Conservation (phyloP, 2,797 vertebrate genomes). For the Karalla daura region DNA sequence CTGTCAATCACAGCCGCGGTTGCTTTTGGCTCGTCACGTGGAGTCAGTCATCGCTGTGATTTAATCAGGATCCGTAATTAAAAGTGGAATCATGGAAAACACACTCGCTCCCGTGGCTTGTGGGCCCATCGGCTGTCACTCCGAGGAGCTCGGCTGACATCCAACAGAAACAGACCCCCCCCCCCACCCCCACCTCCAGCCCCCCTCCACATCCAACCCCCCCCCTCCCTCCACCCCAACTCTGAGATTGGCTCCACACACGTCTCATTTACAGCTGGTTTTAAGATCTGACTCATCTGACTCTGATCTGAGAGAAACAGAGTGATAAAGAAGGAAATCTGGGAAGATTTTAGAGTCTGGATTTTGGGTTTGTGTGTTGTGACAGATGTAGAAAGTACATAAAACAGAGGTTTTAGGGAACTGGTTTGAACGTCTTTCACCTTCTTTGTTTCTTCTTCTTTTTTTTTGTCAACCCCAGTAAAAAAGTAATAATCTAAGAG, state of each 20-base stretch:
- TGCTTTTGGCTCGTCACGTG: slow-evolving; percentile 1
- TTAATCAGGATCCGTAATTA: slow-evolving; percentile 40
- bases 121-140: slow-evolving; percentile 24
- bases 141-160: neutral
- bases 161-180: slow-evolving; percentile 18
- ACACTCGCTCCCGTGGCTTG: slow-evolving; percentile 3
- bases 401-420: too few species aligned
- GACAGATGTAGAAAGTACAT: too few species aligned
- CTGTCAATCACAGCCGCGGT: slow-evolving; percentile 32
- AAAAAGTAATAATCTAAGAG: too few species aligned
- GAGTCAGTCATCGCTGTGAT: slow-evolving; percentile 26
- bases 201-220: too few species aligned
- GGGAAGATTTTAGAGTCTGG: too few species aligned
- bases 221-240: too few species aligned
- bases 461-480: too few species aligned
- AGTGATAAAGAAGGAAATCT: too few species aligned
- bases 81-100: slow-evolving; percentile 26
- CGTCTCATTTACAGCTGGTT: neutral
- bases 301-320: neutral
- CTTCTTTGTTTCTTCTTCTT: too few species aligned
- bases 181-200: too few species aligned
- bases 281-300: neutral
- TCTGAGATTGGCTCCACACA: neutral
- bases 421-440: too few species aligned
- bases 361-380: too few species aligned